Conservation (phyloP, 2,797 vertebrate genomes). For the Lepus oiostolus region DNA sequence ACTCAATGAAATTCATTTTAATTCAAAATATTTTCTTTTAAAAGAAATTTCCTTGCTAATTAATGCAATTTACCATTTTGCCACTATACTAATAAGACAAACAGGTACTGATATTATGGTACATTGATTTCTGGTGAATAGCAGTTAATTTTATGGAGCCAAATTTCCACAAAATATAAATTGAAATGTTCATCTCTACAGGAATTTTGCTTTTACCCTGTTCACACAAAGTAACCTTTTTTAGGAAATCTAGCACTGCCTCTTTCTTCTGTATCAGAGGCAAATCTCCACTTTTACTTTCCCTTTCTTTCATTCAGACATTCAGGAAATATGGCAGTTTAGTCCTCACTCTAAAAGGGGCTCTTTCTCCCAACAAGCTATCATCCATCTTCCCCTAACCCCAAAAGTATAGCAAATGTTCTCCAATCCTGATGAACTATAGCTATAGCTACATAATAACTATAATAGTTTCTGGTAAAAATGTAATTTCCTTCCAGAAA, state of each 20-base stretch:
- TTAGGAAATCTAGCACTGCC: not conserved
- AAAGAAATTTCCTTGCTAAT: not conserved
- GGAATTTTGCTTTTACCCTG: not conserved
- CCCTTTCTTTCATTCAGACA: not conserved
- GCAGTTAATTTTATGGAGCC: conserved; percentile 46
- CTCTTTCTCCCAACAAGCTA: not conserved
- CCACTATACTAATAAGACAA: not conserved
- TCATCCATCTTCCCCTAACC: not conserved
- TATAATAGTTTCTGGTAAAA: not conserved
- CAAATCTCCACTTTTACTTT: not conserved
- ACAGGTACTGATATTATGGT: not conserved
- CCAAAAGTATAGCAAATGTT: not conserved
- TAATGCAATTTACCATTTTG: conserved; percentile 9
- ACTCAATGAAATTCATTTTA: not conserved
- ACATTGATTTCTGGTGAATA: not conserved
- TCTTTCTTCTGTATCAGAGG: not conserved
- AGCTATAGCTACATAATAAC: not conserved
- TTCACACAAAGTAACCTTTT: conserved; percentile 32
- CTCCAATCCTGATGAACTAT: not conserved
- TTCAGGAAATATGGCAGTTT: not conserved
- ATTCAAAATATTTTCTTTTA: not conserved
- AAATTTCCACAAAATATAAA: not conserved
- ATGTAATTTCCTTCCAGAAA: not conserved
- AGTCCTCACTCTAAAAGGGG: not conserved
- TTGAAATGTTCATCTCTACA: not conserved